A percentile compares a stretch with the other conserved stretches of the same genome.
Evolutionary conservation across 2,888 invertebrate genomes (phyloP).

Genomic region (Portevinia maculata): DNA sequence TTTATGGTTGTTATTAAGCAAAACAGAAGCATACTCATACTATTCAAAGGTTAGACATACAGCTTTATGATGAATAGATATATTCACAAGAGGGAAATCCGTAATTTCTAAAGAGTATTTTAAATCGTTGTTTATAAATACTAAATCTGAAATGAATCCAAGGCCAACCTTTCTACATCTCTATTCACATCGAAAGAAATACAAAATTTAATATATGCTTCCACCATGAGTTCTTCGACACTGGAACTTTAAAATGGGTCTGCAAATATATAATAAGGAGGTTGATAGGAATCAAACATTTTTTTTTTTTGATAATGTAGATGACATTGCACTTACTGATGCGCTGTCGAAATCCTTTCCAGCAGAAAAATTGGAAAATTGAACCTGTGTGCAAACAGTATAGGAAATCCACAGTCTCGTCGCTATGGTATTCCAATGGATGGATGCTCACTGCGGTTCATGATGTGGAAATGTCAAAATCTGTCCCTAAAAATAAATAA

Average conservation of each 20-base stretch:
- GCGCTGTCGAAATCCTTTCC: constrained; percentile 18
- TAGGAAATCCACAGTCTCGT: neutral
- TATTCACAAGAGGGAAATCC: no score
- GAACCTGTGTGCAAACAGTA: constrained; percentile 5
- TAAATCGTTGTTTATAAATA: no score
- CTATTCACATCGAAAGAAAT: neutral
- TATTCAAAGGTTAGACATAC: no score
- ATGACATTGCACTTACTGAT: constrained; percentile 16
- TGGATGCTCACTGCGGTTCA: constrained; percentile 14
- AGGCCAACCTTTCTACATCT: no score
- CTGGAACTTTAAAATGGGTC: neutral
- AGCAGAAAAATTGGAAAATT: constrained; percentile 34
- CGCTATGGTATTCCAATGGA: neutral
- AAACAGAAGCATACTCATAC: no score
- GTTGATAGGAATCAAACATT: constrained; percentile 4
- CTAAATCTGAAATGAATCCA: no score
- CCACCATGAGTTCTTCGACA: neutral
- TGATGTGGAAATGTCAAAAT: constrained; percentile 23
- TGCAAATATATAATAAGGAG: constrained; percentile 10
- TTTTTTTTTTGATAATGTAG: constrained; percentile 3
- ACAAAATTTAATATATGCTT: constrained; percentile 13
- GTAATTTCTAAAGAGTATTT: no score
- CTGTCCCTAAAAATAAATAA: constrained; percentile 31
- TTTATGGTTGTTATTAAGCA: no score
- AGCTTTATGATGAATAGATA: no score